Percentiles rank a stretch among this genome's conserved stretches.
These are phyloP conservation scores for Galaxea fascicularis DNA, from an alignment of 92 coral and sea anemone genomes.

Conservation along the genomic window DNA sequence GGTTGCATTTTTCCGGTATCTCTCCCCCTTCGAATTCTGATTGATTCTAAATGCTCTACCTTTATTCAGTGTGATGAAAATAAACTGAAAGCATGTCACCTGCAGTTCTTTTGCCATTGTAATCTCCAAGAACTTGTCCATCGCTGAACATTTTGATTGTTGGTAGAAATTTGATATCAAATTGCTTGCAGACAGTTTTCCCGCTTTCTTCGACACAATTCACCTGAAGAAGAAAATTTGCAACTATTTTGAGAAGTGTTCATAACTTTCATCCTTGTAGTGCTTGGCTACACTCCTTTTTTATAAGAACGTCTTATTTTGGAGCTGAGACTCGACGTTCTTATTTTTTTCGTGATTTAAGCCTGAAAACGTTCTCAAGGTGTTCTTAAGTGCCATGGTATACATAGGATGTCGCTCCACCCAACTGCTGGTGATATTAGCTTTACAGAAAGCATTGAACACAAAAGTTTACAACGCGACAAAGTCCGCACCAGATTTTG, in stretches of 20 bases:
- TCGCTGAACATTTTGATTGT: slow-evolving; percentile 33
- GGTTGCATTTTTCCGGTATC: too few relatives aligned
- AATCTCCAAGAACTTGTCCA: slow-evolving; percentile 44
- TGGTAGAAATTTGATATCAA: slow-evolving; percentile 27
- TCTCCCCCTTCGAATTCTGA: neutral
- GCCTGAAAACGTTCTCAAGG: too few relatives aligned
- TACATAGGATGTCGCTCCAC: too few relatives aligned
- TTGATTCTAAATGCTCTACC: neutral
- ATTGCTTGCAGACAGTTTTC: slow-evolving; percentile 10
- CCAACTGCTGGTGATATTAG: too few relatives aligned
- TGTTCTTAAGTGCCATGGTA: too few relatives aligned
- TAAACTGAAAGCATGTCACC: neutral
- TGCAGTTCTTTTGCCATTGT: slow-evolving; percentile 5
- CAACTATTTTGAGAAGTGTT: neutral
- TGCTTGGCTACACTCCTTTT: too few relatives aligned
- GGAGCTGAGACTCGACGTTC: too few relatives aligned
- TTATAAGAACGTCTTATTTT: too few relatives aligned
- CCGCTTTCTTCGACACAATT: slow-evolving; percentile 52
- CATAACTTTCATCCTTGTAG: neutral
- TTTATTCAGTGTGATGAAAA: neutral
- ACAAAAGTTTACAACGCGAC: too few relatives aligned
- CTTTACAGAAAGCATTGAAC: too few relatives aligned
- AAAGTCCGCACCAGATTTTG: too few relatives aligned
- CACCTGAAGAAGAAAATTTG: slow-evolving; percentile 17
- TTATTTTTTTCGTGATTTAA: too few relatives aligned